Evolutionary conservation across 2,113 vertebrate species (phyloP).

Genomic region (Tretioscincus oriximinensis): DNA sequence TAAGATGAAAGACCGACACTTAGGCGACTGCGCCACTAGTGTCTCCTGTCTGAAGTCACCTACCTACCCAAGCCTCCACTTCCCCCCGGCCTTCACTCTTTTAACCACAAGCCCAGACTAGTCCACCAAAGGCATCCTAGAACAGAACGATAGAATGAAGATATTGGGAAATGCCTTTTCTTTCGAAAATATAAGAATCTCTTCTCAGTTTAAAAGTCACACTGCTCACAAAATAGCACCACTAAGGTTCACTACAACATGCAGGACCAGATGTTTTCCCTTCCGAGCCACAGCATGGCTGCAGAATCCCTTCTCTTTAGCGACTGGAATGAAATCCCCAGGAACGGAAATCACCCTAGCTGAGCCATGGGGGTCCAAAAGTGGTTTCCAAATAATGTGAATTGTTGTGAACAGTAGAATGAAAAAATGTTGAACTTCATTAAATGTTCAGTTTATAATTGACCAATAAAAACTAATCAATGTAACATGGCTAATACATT

Average conservation of each 20-base stretch:
- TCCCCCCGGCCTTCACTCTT: too few relatives aligned
- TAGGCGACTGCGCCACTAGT: too few relatives aligned
- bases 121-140: neutral
- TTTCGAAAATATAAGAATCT: neutral
- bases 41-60: too few relatives aligned
- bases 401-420: neutral
- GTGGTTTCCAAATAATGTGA: slow-evolving; percentile 15
- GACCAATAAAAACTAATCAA: slow-evolving; percentile 21
- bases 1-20: too few relatives aligned
- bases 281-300: neutral
- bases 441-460: slow-evolving; percentile 13
- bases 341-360: neutral
- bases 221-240: neutral
- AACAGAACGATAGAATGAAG: neutral
- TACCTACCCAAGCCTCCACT: too few relatives aligned
- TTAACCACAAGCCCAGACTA: too few relatives aligned
- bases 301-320: neutral
- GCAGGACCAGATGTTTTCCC: neutral
- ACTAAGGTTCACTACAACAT: neutral
- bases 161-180: neutral
- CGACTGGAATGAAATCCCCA: neutral
- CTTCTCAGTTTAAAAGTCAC: neutral
- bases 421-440: slow-evolving; percentile 3
- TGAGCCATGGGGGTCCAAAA: neutral
- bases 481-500: slow-evolving; percentile 5